A percentile compares a stretch with the other conserved stretches of the same genome.
These are phyloP conservation scores for Matsumurasca onukii DNA, from an alignment of 1,140 invertebrate genomes.

Conservation along the genomic window DNA sequence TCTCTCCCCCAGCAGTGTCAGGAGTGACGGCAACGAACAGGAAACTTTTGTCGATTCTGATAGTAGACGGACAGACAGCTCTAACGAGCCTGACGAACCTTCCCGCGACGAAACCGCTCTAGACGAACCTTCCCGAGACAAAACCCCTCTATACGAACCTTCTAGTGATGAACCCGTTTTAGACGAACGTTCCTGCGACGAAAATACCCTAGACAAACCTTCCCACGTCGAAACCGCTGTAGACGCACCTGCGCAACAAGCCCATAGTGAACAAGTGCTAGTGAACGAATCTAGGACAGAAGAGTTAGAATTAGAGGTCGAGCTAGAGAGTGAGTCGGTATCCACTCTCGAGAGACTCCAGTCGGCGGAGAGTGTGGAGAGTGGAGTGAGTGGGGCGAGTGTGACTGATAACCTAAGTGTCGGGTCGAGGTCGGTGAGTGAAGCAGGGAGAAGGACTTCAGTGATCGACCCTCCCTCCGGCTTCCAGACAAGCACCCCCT, in stretches of 20 bases:
- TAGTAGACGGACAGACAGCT: constrained; percentile 22
- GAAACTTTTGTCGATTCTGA: constrained; percentile 30
- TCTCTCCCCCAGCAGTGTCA: constrained; percentile 18
- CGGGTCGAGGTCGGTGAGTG: constrained; percentile 2
- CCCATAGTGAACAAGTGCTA: no score
- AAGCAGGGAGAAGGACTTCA: constrained; percentile 17
- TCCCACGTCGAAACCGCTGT: no score
- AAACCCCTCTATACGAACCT: no score
- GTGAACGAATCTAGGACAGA: no score
- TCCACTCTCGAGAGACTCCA: constrained; percentile 16
- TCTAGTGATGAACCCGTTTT: no score
- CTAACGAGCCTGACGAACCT: constrained; percentile 1
- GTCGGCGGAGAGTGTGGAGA: constrained; percentile 23
- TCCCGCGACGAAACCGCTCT: background rate
- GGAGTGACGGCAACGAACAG: constrained; percentile 21
- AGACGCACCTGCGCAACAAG: no score
- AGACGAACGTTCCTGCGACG: no score
- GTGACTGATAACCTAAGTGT: constrained; percentile 2
- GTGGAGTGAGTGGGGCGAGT: constrained; percentile 13
- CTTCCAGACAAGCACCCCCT: constrained; percentile 24
- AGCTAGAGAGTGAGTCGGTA: background rate
- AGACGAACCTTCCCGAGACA: constrained; percentile 7
- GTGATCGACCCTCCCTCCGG: constrained; percentile 28
- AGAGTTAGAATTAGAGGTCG: no score
- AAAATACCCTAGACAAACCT: no score